phyloP scores from a whole-genome alignment of 1,140 invertebrate genomes.

The Drosophila paulistorum region DNA sequence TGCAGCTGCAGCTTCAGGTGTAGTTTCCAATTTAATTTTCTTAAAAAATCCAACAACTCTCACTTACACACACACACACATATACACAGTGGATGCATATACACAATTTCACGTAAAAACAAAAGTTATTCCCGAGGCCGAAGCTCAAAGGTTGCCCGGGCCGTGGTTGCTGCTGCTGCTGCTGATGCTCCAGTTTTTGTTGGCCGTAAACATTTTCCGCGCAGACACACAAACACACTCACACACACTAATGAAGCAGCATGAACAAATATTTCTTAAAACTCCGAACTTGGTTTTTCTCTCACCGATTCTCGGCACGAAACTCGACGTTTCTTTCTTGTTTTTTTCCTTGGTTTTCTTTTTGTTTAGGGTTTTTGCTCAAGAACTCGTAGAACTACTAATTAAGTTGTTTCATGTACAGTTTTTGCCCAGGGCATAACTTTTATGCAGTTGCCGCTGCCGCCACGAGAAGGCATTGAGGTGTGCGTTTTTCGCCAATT shows the following conservation, averaged over 20 bases:
- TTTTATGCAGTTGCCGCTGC: conserved; percentile 43
- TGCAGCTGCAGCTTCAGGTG: conserved; percentile 3
- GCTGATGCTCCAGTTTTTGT: conserved; percentile 24
- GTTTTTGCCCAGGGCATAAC: conserved; percentile 73
- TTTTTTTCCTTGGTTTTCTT: neutral
- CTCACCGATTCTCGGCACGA: conserved; percentile 13
- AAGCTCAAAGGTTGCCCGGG: conserved; percentile 33
- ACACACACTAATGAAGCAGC: conserved; percentile 55
- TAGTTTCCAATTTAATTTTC: conserved; percentile 56
- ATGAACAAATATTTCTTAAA: conserved; percentile 66
- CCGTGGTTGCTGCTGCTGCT: conserved; percentile 22
- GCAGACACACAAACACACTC: neutral
- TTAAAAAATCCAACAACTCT: conserved; percentile 35
- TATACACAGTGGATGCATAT: conserved; percentile 3
- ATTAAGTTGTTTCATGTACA: conserved; percentile 81
- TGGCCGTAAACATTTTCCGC: conserved; percentile 48
- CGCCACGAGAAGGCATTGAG: conserved; percentile 53
- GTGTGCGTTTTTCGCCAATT: conserved; percentile 53
- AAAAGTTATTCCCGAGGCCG: conserved; percentile 30
- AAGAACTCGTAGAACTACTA: conserved; percentile 63
- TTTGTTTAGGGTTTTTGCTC: conserved; percentile 38
- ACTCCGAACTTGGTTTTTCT: conserved; percentile 21
- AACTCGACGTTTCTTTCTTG: conserved; percentile 5
- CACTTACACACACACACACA: conserved; percentile 29
- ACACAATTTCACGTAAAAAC: conserved; percentile 39